Evolutionary conservation across 2,113 vertebrate species (phyloP).

Genomic region (Tautogolabrus adspersus): DNA sequence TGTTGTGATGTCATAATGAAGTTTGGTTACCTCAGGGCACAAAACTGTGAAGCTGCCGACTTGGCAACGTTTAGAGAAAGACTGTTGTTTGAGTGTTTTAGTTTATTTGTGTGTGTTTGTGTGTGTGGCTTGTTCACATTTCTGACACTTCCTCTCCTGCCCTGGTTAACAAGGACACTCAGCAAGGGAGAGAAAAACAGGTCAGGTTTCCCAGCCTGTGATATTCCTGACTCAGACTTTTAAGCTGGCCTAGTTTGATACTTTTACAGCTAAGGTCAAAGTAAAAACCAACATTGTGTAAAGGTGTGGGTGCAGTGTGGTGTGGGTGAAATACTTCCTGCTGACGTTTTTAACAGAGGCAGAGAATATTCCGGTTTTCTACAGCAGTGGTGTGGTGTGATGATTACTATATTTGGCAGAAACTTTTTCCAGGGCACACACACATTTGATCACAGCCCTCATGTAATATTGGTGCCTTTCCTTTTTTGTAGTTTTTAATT

Average conservation of each 20-base stretch:
- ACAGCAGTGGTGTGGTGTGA: not conserved
- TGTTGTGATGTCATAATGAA: too few species aligned
- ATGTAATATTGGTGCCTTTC: too few species aligned
- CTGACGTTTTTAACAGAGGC: not conserved
- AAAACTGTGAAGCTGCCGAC: too few species aligned
- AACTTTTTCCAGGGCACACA: not conserved
- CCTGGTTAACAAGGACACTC: constrained; percentile 51
- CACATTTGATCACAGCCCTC: too few species aligned
- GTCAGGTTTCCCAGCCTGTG: constrained; percentile 27
- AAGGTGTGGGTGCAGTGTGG: not conserved
- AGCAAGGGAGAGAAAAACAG: constrained; percentile 20
- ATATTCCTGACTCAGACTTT: constrained; percentile 53
- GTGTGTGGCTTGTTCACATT: constrained; percentile 23
- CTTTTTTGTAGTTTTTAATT: too few species aligned
- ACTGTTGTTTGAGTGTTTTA: not conserved
- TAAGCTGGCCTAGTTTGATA: constrained; percentile 28
- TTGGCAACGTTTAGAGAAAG: not conserved
- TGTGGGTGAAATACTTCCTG: not conserved
- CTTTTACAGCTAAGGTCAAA: constrained; percentile 36
- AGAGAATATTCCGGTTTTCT: not conserved
- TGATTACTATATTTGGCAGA: not conserved
- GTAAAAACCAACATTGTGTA: constrained; percentile 15
- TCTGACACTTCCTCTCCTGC: constrained; percentile 6
- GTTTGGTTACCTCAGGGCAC: too few species aligned
- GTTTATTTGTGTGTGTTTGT: not conserved